Evolutionary conservation across 2,113 vertebrate genomes (phyloP).

Genomic region (Lathamus discolor): DNA sequence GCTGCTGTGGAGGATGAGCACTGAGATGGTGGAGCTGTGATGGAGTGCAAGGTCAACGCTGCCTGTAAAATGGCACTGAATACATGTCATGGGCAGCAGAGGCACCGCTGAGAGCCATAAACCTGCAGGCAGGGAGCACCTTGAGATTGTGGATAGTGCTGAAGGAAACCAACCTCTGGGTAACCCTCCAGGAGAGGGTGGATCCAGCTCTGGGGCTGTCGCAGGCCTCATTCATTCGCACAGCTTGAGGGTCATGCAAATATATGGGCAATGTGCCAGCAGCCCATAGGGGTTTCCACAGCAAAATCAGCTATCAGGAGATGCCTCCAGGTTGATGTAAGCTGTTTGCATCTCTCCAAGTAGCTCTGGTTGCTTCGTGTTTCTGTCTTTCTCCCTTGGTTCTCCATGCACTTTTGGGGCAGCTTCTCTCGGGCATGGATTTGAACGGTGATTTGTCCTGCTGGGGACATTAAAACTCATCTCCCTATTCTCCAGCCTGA

Average conservation of each 20-base stretch:
- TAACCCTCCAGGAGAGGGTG: neutral
- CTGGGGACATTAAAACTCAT: neutral
- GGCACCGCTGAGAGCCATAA: rapidly evolving
- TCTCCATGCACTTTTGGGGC: neutral
- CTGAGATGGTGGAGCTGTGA: neutral
- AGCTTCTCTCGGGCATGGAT: neutral
- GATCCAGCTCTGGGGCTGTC: neutral
- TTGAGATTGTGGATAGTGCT: neutral
- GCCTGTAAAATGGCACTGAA: neutral
- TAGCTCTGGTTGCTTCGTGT: neutral
- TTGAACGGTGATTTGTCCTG: neutral
- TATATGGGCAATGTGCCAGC: neutral
- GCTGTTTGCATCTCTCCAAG: neutral
- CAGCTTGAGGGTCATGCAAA: neutral
- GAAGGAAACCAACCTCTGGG: neutral
- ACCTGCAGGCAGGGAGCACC: neutral
- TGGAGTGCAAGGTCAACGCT: neutral
- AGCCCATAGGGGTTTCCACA: neutral
- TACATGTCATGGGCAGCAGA: neutral
- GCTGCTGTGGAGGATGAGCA: neutral
- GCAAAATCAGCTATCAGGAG: neutral
- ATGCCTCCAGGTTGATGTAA: neutral
- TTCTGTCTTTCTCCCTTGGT: neutral
- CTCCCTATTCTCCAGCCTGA: neutral
- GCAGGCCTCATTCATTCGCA: rapidly evolving